Percentiles rank a stretch among this genome's conserved stretches.
Evolutionary conservation across 2,113 vertebrate species (phyloP).

Genomic region (Micronycteris hirsuta): DNA sequence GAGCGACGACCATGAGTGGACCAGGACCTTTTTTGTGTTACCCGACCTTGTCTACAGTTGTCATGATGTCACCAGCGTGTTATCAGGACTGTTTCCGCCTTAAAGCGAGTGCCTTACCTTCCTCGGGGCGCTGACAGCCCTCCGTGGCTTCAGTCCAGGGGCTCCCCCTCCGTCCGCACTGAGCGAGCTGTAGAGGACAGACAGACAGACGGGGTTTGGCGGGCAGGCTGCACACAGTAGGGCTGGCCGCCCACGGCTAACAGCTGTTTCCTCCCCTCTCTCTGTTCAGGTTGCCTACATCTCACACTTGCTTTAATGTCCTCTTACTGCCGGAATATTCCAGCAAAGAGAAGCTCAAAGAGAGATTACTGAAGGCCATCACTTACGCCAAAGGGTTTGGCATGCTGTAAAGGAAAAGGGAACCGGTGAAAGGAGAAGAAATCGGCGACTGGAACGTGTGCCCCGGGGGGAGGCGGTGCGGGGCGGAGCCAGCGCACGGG

Average conservation of each 20-base stretch:
- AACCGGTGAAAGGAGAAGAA: background rate
- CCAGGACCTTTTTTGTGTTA: no score
- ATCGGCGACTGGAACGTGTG: constrained; percentile 53
- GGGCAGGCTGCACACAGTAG: no score
- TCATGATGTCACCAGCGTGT: no score
- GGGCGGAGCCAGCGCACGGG: constrained; percentile 84
- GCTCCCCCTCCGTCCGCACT: no score
- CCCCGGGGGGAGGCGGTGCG: constrained; percentile 81
- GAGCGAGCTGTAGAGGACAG: no score
- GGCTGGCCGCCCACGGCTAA: constrained; percentile 29
- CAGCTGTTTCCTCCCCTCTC: background rate
- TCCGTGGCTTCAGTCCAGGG: no score
- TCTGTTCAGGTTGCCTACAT: constrained; percentile 92
- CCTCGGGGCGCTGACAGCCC: no score
- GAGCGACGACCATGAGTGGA: no score
- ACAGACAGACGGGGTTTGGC: no score
- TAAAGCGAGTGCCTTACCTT: no score
- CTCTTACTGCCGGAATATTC: constrained; percentile 98
- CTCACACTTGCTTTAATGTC: constrained; percentile 99
- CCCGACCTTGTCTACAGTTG: no score
- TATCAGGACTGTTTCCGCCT: no score
- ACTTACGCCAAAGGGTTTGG: constrained; percentile 99
- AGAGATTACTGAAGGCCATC: constrained; percentile 99
- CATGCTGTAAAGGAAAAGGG: constrained; percentile 90
- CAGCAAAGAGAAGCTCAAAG: constrained; percentile 95